These are phyloP conservation scores for Pasiphila rectangulata DNA, from an alignment of 2,888 invertebrate species.

Conservation along the genomic window DNA sequence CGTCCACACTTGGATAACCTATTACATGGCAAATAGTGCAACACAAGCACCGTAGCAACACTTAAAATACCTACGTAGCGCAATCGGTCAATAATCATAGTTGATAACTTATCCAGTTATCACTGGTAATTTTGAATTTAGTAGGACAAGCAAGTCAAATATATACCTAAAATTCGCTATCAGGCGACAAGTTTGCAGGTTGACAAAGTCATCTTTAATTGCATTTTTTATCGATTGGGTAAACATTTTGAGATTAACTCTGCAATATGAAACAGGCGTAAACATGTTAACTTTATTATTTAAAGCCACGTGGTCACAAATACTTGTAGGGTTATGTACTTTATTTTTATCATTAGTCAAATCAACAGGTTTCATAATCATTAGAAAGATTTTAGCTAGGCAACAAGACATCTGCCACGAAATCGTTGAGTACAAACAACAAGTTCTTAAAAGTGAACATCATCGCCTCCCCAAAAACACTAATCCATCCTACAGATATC, in stretches of 20 bases:
- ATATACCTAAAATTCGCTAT: conserved; percentile 26
- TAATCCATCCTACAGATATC: too few species aligned
- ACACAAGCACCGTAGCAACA: neutral
- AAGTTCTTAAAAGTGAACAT: too few species aligned
- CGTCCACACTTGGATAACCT: neutral
- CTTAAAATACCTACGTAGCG: conserved; percentile 30
- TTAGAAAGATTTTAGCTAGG: too few species aligned
- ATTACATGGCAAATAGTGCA: conserved; percentile 1
- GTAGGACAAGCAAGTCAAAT: conserved; percentile 48
- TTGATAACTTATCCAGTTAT: conserved; percentile 50
- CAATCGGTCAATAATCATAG: conserved; percentile 47
- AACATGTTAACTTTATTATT: neutral
- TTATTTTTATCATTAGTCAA: too few species aligned
- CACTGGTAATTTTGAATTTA: conserved; percentile 60
- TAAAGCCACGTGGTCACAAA: neutral
- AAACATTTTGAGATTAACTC: too few species aligned
- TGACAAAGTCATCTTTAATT: conserved; percentile 60
- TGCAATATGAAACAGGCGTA: too few species aligned
- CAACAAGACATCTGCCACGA: too few species aligned
- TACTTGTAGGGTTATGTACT: too few species aligned
- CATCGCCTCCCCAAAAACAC: too few species aligned
- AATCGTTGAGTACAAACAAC: too few species aligned
- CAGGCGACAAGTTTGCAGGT: conserved; percentile 46
- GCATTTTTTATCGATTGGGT: conserved; percentile 37
- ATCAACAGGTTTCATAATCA: too few species aligned